phyloP scores from a whole-genome alignment of 2,797 vertebrate genomes.

The Poeciliopsis presidionis region DNA sequence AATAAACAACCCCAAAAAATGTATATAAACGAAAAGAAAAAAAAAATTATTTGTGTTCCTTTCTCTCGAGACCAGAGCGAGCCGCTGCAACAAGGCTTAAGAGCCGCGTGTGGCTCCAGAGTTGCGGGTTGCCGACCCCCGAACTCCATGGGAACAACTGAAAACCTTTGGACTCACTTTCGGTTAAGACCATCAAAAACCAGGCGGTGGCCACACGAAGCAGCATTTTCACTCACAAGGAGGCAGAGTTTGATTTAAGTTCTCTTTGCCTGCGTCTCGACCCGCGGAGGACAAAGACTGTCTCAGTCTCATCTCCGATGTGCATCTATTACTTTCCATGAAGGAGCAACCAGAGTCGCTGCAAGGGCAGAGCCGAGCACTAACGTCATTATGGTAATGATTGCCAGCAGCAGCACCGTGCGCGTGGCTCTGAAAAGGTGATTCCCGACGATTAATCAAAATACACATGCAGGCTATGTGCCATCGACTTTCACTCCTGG shows the following conservation, averaged over 20 bases:
- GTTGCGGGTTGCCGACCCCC: too few relatives aligned
- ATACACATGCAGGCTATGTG: constrained; percentile 65
- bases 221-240: constrained; percentile 10
- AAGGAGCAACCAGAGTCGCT: constrained; percentile 52
- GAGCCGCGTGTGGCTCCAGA: not conserved
- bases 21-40: not conserved
- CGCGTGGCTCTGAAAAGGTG: constrained; percentile 43
- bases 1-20: not conserved
- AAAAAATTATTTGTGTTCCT: not conserved
- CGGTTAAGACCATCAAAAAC: constrained; percentile 29
- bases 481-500: constrained; percentile 63
- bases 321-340: constrained; percentile 69
- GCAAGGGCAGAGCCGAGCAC: constrained; percentile 72
- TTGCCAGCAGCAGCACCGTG: constrained; percentile 49
- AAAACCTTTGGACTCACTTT: constrained; percentile 48
- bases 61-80: not conserved
- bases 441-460: constrained; percentile 70
- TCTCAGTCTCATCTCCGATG: constrained; percentile 68
- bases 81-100: not conserved
- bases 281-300: constrained; percentile 66
- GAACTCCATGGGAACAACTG: constrained; percentile 16
- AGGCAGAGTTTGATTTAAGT: constrained; percentile 15
- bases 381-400: constrained; percentile 78
- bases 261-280: constrained; percentile 31
- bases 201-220: constrained; percentile 5